Conservation (phyloP, 2,113 vertebrate species). For the Lepidothrix coronata region DNA sequence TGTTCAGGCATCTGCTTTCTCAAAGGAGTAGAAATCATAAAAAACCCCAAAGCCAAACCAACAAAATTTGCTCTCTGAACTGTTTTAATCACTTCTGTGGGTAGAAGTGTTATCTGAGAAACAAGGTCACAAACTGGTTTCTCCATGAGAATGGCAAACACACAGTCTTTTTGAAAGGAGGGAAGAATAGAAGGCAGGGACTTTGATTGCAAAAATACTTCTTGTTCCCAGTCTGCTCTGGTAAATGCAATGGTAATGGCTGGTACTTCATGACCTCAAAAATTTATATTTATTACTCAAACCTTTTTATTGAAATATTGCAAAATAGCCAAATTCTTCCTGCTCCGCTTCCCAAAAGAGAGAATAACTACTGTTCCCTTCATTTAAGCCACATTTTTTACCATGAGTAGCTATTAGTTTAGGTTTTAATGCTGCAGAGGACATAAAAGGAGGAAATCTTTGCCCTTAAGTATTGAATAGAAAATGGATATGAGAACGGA, state of each 20-base stretch:
- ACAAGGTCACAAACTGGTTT: not conserved
- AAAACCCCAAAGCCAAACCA: not conserved
- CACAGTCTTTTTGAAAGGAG: not conserved
- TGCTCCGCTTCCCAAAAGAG: not conserved
- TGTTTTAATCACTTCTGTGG: not conserved
- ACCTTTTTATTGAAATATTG: not conserved
- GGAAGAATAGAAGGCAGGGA: not conserved
- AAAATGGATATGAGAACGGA: not conserved
- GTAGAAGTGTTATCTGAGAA: not conserved
- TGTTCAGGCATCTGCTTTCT: not conserved
- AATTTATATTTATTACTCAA: not conserved
- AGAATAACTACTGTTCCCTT: not conserved
- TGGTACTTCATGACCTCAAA: not conserved
- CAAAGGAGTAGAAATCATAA: not conserved
- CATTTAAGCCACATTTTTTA: not conserved
- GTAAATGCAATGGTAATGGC: not conserved
- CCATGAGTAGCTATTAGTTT: not conserved
- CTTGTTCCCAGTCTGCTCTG: not conserved
- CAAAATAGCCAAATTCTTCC: not conserved
- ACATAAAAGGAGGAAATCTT: not conserved
- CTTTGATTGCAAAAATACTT: not conserved
- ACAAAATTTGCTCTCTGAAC: not conserved
- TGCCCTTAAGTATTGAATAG: not conserved
- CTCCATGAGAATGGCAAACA: not conserved
- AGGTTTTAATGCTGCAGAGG: not conserved